A percentile compares a stretch with the other conserved stretches of the same genome.
Conservation (phyloP, 2,797 vertebrate genomes). For the Enteromius fasciolatus region DNA sequence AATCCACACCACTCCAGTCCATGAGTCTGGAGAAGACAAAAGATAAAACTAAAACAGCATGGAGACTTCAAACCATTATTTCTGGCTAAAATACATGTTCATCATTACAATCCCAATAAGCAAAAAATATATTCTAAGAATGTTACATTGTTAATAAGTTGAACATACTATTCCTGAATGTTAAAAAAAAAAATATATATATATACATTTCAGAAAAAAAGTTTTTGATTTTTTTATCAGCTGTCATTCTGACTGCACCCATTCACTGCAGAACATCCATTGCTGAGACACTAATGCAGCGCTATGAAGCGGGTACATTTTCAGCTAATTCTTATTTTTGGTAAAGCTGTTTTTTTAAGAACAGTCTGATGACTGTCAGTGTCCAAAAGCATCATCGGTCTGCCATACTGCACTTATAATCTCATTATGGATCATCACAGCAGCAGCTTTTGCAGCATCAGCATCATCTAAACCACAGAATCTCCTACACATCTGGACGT, state of each 20-base stretch:
- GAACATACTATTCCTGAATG: too few species aligned
- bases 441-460: not conserved
- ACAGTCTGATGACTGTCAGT: not conserved
- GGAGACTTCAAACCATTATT: too few species aligned
- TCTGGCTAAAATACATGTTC: too few species aligned
- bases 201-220: too few species aligned
- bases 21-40: too few species aligned
- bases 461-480: not conserved
- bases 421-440: slow-evolving; percentile 45
- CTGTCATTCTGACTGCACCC: not conserved
- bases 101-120: too few species aligned
- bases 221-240: not conserved
- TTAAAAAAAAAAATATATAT: too few species aligned
- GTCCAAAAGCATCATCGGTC: not conserved
- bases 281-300: too few species aligned
- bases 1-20: too few species aligned
- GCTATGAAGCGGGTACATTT: not conserved
- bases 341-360: not conserved
- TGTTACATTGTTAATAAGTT: too few species aligned
- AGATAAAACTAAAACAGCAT: too few species aligned
- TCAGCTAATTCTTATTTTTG: not conserved
- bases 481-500: not conserved
- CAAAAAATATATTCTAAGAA: too few species aligned
- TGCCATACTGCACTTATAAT: slow-evolving; percentile 20
- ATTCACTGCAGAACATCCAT: not conserved